These are phyloP conservation scores for Acleris cristana DNA, from an alignment of 2,888 invertebrate genomes.

Conservation along the genomic window DNA sequence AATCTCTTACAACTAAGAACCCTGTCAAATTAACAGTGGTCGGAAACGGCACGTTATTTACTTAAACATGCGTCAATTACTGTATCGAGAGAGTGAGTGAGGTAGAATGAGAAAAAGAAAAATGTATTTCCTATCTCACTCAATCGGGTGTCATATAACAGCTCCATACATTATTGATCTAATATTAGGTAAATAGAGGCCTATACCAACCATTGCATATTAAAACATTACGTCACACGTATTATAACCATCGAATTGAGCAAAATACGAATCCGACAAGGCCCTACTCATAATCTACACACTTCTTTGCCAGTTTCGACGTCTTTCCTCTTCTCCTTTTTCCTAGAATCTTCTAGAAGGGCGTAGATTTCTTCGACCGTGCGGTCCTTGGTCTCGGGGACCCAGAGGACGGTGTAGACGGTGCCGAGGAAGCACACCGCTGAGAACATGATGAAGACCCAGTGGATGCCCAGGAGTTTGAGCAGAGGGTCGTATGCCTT, in stretches of 20 bases:
- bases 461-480: constrained; percentile 75
- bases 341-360: constrained; percentile 63
- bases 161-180: too few species aligned
- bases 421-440: constrained; percentile 73
- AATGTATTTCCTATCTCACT: too few species aligned
- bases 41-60: too few species aligned
- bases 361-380: constrained; percentile 74
- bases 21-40: constrained; percentile 13
- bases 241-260: constrained; percentile 14
- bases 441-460: constrained; percentile 79
- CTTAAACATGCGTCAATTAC: too few species aligned
- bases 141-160: too few species aligned
- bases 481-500: constrained; percentile 76
- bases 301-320: constrained; percentile 62
- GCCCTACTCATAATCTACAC: constrained; percentile 62
- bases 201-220: constrained; percentile 11
- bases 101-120: too few species aligned
- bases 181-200: too few species aligned
- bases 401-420: constrained; percentile 72
- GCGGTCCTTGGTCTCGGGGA: constrained; percentile 75
- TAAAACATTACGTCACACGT: constrained; percentile 33
- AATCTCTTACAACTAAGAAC: constrained; percentile 28
- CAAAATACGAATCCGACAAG: constrained; percentile 27
- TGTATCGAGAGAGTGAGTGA: too few species aligned
- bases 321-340: constrained; percentile 73